Evolutionary conservation across 2,113 vertebrate genomes (phyloP), one percentile per base, ranked within the genome.

Genomic region (Prunella himalayana): DNA sequence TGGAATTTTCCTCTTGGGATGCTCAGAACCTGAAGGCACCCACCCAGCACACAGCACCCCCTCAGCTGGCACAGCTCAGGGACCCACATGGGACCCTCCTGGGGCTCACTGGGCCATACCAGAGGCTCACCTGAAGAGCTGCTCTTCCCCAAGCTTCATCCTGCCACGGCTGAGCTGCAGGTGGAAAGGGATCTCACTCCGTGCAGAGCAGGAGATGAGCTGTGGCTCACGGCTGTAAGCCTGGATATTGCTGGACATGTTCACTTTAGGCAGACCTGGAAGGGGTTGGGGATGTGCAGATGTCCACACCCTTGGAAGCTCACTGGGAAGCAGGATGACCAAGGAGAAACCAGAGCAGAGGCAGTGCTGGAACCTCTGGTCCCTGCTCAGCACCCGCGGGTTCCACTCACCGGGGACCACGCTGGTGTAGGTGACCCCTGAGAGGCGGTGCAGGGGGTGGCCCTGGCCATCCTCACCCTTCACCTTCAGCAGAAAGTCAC

Each of bases 391-490:
- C 63, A 35, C 19, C 37, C 3, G 0, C 0, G 2, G 20, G 60
- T 21, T 84, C 21, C 41, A 68, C 97, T 97, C 92, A 98, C 99
- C 98, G 12, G 99, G 98, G 82, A 98, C 92, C n/a, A 99, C 96
- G n/a, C 98, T 98, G 68, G 97, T 99, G 98, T 99, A 99, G 66
- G 99, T 98, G 87, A 99, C 98, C 28, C 98, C 98, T 0, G 99
- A 99, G 90, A 99, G 98, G n/a, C 99, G 98, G 90, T 99, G 99
- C 95, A 99, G 98, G 50, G 96, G 95, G 90, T 99, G 98, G 17
- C 99, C 99, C 27, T 98, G 97, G 11, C 92, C 92, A 3, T 99
- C 99, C 92, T 98, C 96, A 10, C 99, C 99, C 16, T 97, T 98
- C 79, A 98, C 98, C 96, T 98, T 99, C 94, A 99, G 98, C 85